Conservation (phyloP, 2,888 invertebrate species). For the Tachina fera region DNA sequence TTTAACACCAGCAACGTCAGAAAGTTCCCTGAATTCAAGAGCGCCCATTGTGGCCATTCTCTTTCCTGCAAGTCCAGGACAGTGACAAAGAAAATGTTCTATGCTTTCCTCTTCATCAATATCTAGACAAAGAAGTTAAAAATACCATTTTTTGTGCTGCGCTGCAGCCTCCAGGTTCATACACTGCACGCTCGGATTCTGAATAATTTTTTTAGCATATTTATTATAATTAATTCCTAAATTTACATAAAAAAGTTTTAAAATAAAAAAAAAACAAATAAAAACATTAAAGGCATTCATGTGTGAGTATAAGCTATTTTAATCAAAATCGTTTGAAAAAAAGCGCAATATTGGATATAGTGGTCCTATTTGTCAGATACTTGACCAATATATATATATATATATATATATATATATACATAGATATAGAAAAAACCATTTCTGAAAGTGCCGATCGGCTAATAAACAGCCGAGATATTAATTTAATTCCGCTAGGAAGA, state of each 20-base stretch:
- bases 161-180: constrained; percentile 1
- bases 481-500: too few relatives aligned
- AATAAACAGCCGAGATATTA: too few relatives aligned
- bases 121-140: too few relatives aligned
- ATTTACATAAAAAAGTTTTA: background rate
- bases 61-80: too few relatives aligned
- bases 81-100: too few relatives aligned
- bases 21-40: too few relatives aligned
- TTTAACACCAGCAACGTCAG: too few relatives aligned
- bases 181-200: constrained; percentile 11
- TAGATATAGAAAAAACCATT: background rate
- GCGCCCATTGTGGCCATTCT: too few relatives aligned
- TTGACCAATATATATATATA: background rate
- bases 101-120: too few relatives aligned
- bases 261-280: background rate
- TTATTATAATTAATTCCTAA: background rate
- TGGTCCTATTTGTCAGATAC: background rate
- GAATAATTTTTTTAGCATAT: constrained; percentile 4
- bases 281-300: background rate
- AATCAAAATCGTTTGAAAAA: background rate
- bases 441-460: background rate
- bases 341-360: constrained; percentile 2
- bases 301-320: constrained; percentile 20
- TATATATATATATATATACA: too few relatives aligned
- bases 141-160: background rate